Evolutionary conservation across 2,797 vertebrate species (phyloP), one percentile per base, ranked within the genome.

Genomic region (Eurystomus glaucurus): DNA sequence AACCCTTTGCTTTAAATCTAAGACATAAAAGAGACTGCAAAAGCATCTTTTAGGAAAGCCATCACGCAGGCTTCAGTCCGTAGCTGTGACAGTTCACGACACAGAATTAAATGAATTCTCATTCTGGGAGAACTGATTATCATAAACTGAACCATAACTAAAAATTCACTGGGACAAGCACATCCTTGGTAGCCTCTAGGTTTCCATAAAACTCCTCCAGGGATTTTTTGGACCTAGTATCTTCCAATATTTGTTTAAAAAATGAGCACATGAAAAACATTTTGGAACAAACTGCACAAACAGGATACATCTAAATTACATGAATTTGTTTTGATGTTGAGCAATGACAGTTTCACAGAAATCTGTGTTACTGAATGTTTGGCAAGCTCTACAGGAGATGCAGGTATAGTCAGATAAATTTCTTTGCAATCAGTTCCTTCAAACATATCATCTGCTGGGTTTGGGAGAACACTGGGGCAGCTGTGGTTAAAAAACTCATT

Each of bases 221-320:
- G n/a, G 29, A 26, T 51, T 43, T 80, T 80, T 33, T 85, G 3
- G 46, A 80, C 33, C 11, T 58, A 71, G 65, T 28, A 11, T 77
- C 28, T 68, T 92, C 28, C 23, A 31, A 33, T 46, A 88, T 72
- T 95, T 77, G 18, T 72, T 94, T 60, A 82, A 85, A 94, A 74
- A 55, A 19, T 17, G 52, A 88, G 55, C 13, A 61, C 21, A n/a
- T 25, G 26, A 66, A 85, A 85, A 93, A 41, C 71, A 70, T 33
- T 85, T 75, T 8, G 3, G 35, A 89, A 93, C 55, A 95, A 90
- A 50, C 52, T 62, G 55, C 29, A 83, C 55, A 83, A 88, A 77
- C 68, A 93, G 80, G 74, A 66, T 85, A 64, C 26, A 91, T 77
- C 57, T 79, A 94, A 94, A 90, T 92, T 57, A 58, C 28, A 91